Conservation (phyloP, 2,113 vertebrate genomes). For the Antennarius striatus region DNA sequence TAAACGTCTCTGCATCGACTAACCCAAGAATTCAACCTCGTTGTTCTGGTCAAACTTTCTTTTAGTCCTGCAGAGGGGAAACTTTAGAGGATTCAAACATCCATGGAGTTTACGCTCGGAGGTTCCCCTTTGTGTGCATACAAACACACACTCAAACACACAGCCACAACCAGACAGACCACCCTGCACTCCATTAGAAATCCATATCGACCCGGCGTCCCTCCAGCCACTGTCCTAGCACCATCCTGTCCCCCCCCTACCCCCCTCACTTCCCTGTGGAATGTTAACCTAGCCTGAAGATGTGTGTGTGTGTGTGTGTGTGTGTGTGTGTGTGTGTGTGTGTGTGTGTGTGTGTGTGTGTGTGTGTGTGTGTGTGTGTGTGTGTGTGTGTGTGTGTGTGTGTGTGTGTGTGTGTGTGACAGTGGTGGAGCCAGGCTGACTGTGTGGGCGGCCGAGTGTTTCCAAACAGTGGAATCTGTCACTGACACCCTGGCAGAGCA, state of each 20-base stretch:
- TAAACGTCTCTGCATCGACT: too few relatives aligned
- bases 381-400: constrained; percentile 35
- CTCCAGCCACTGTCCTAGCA: constrained; percentile 58
- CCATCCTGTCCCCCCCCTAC: constrained; percentile 37
- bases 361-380: constrained; percentile 41
- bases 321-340: constrained; percentile 41
- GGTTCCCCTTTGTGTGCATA: too few relatives aligned
- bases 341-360: constrained; percentile 9
- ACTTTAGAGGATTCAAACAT: too few relatives aligned
- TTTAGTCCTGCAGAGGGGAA: too few relatives aligned
- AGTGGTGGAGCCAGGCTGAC: constrained; percentile 72
- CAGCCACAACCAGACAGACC: constrained; percentile 14
- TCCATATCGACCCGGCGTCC: constrained; percentile 53
- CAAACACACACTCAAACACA: not conserved
- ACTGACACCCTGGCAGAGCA: constrained; percentile 71
- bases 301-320: constrained; percentile 31
- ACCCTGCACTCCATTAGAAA: constrained; percentile 42
- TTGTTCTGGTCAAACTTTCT: too few relatives aligned
- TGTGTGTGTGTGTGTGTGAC: constrained; percentile 36
- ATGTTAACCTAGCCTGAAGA: constrained; percentile 43
- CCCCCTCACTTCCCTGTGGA: constrained; percentile 45
- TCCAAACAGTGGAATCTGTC: constrained; percentile 78
- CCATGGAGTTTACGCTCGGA: too few relatives aligned
- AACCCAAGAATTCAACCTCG: too few relatives aligned
- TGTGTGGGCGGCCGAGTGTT: constrained; percentile 74